Evolutionary conservation across 1,140 invertebrate genomes (phyloP), one percentile per base, ranked within the genome.

Genomic region (Arctopsyche grandis): DNA sequence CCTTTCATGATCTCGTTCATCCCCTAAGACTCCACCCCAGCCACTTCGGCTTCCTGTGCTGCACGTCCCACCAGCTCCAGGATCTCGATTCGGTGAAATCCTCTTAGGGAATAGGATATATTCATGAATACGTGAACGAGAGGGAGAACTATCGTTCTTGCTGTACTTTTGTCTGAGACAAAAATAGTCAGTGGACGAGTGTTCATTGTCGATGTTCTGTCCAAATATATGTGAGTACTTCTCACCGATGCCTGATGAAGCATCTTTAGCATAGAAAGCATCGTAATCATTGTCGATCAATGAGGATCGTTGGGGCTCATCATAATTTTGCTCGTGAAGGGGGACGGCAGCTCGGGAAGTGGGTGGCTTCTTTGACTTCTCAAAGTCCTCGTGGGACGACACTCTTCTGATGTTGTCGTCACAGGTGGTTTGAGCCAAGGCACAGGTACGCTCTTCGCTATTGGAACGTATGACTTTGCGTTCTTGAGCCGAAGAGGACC

Each of bases 381-480:
- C 80, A 82, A 93, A 91, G 85, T 92, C 91, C 83, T 92, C 91
- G 85, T 91, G 91, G 77, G 91, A 92, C 56, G 90, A 92, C 5
- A 92, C 91, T 76, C 91, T 85, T 44, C 91, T 86, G 29, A 92
- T 92, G 44, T 87, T 88, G 56, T 88, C 87, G 22, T 85, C 84
- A 10, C 85, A 83, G 21, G 88, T 85, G 10, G 84, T 83, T 24
- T 83, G 84, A 69, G 85, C 86, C 75, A 88, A 85, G 84, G 79
- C 75, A 52, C 56, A 66, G 0, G 81, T 78, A 10, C 81, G 58
- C 71, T 82, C 93, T 84, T 94, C 93, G 80, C 93, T 94, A 86
- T 92, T 94, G 71, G 91, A 94, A 87, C 93, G 91, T 83, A 94
- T 92, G 60, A 95, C 90, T 85, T 95, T 95, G 74, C 93, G 89